Evolutionary conservation across 2,797 vertebrate genomes (phyloP).

Genomic region (Sciurus carolinensis): DNA sequence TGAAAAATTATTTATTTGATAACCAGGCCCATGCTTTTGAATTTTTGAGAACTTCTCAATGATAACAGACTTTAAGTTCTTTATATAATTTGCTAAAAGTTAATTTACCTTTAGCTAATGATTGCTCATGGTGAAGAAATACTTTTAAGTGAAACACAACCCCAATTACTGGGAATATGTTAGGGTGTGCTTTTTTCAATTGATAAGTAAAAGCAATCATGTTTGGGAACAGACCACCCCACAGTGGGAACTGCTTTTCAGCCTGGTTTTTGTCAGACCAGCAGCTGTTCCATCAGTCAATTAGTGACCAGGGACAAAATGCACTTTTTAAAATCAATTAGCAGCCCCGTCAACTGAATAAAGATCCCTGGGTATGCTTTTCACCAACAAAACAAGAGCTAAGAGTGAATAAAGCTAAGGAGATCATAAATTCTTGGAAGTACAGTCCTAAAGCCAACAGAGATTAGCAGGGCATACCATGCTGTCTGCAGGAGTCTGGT

Average conservation of each 20-base stretch:
- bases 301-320: conserved; percentile 70
- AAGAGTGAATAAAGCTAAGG: conserved; percentile 58
- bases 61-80: conserved; percentile 72
- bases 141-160: conserved; percentile 44
- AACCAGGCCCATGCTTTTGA: conserved; percentile 72
- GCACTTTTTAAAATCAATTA: conserved; percentile 82
- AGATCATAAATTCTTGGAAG: conserved; percentile 67
- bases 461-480: conserved; percentile 46
- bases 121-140: conserved; percentile 63
- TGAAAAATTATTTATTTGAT: conserved; percentile 83
- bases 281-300: conserved; percentile 78
- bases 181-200: background rate
- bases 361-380: conserved; percentile 74
- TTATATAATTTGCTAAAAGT: conserved; percentile 64
- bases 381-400: conserved; percentile 54
- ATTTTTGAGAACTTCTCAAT: conserved; percentile 76
- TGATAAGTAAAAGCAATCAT: conserved; percentile 48
- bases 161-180: background rate
- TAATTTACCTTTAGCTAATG: conserved; percentile 62
- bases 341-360: conserved; percentile 70
- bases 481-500: background rate
- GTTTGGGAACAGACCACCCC: conserved; percentile 68
- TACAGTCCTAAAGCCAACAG: conserved; percentile 26
- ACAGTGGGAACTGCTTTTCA: conserved; percentile 66
- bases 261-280: conserved; percentile 63